Evolutionary conservation across 2,113 vertebrate species (phyloP).

Genomic region (Carollia perspicillata): DNA sequence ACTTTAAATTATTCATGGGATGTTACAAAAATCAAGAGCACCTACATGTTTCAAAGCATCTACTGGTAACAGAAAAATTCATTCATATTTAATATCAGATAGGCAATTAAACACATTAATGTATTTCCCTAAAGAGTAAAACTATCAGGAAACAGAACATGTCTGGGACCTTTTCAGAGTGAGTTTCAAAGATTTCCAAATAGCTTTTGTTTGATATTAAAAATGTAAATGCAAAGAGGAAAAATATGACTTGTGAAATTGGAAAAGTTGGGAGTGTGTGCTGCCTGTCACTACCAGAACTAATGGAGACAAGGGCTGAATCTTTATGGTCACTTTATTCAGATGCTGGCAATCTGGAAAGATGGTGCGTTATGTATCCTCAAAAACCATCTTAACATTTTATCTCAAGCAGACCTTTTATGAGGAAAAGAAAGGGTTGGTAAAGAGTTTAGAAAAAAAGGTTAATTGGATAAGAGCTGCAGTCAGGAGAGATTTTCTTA

Average conservation of each 20-base stretch:
- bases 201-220: not conserved
- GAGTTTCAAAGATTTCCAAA: slow-evolving; percentile 13
- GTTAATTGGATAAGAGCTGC: no score
- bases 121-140: not conserved
- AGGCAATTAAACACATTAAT: not conserved
- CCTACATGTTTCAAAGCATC: not conserved
- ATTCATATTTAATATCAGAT: not conserved
- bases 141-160: not conserved
- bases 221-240: not conserved
- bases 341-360: no score
- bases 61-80: not conserved
- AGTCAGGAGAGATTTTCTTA: no score
- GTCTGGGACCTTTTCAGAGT: not conserved
- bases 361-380: no score
- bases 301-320: no score
- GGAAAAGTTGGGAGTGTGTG: no score
- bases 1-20: not conserved
- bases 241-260: not conserved
- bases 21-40: not conserved
- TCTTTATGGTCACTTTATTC: no score
- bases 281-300: no score
- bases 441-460: no score
- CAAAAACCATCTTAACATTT: no score
- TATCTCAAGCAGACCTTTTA: no score
- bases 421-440: no score